Conservation (phyloP, 1,140 invertebrate species). For the Brachionus sp. region DNA sequence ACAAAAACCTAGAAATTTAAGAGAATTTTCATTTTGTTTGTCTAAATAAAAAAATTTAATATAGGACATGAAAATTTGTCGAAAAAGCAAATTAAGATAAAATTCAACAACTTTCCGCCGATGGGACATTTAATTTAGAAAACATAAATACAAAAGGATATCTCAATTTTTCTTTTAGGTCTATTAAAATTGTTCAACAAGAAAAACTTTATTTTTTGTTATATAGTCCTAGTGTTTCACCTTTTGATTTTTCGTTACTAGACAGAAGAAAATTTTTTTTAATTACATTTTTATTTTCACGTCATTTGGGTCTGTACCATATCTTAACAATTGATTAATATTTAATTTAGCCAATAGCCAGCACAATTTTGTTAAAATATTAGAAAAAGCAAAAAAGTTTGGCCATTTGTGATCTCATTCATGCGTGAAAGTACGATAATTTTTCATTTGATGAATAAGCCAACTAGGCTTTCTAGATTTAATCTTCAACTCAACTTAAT, state of each 20-base stretch:
- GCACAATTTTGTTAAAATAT: not conserved
- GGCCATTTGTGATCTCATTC: not conserved
- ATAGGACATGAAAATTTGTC: constrained; percentile 9
- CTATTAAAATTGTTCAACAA: not conserved
- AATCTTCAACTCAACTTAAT: not conserved
- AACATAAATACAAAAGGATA: not conserved
- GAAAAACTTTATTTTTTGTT: not conserved
- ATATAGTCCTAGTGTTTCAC: constrained; percentile 6
- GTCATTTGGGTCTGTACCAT: not conserved
- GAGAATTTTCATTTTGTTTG: not conserved
- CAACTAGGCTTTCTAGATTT: not conserved
- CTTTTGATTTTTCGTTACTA: not conserved
- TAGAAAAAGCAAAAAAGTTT: not conserved
- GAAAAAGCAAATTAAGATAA: not conserved
- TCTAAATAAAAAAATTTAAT: constrained; percentile 15
- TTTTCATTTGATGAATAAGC: not conserved
- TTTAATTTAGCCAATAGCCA: not conserved
- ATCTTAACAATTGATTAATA: not conserved
- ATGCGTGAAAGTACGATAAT: not conserved
- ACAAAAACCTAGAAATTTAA: constrained; percentile 16
- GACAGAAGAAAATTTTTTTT: not conserved
- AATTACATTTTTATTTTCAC: constrained; percentile 5
- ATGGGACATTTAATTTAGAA: not conserved
- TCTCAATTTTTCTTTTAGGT: not conserved
- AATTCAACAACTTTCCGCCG: not conserved